Conservation (phyloP, 2,113 vertebrate genomes). For the Pterophyllum scalare region DNA sequence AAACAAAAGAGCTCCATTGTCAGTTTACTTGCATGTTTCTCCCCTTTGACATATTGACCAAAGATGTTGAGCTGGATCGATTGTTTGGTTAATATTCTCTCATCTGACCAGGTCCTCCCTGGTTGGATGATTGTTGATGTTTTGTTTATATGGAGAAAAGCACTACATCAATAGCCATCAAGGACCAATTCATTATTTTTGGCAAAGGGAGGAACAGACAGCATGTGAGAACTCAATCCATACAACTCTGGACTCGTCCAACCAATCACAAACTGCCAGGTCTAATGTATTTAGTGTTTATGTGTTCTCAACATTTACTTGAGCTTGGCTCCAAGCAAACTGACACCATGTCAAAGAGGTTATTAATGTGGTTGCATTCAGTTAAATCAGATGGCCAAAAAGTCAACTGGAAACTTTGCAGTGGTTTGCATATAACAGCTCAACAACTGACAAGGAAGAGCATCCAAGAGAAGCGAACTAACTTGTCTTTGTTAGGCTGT, state of each 20-base stretch:
- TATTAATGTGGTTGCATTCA: not conserved
- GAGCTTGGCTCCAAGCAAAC: not conserved
- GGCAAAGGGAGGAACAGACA: not conserved
- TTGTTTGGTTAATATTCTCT: not conserved
- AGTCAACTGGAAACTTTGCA: not conserved
- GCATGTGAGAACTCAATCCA: not conserved
- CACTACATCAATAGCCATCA: not conserved
- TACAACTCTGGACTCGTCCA: not conserved
- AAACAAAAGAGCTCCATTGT: no score
- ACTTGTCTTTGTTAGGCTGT: constrained; percentile 1
- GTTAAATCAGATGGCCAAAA: not conserved
- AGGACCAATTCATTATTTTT: not conserved
- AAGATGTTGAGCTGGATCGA: not conserved
- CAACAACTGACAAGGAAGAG: not conserved
- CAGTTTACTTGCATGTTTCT: not conserved
- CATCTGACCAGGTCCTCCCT: not conserved
- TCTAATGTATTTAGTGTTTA: constrained; percentile 4
- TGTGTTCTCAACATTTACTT: not conserved
- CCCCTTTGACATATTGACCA: not conserved
- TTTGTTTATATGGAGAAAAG: constrained; percentile 1
- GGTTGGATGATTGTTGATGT: not conserved
- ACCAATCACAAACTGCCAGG: not conserved
- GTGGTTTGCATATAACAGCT: not conserved
- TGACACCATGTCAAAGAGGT: not conserved
- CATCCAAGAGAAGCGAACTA: not conserved